Base-by-base conservation (phyloP, 2,113 vertebrate genomes). In the Rhagologus leucostigma region DNA sequence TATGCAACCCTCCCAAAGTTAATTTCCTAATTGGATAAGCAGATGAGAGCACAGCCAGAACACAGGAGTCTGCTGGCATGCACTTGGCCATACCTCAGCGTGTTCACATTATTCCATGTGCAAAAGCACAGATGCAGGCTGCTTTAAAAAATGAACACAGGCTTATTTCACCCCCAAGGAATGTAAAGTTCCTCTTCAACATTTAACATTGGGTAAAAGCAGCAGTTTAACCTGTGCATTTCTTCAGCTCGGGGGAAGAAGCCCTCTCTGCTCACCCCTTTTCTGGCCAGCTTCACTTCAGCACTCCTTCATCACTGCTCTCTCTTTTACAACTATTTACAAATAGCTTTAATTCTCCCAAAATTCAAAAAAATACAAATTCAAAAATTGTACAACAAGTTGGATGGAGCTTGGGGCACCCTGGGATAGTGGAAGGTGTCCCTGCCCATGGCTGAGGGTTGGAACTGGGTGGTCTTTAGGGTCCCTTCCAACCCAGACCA, bases 21-120 rank as follows among this genome's bases (percentile, higher is more conserved):
- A 50, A 95, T 82, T 86, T 90, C 78, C 65, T 88, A 93, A 93
- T 29, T 75, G 76, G 79, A 90, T 89, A 84, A 89, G 93, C 90
- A 93, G 95, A 70, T 3, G 46, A 75, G 77, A 75, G 79, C 73
- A 56, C 73, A 75, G 22, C 44, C 83, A 60, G 85, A 23, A 35
- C 62, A 71, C 64, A 41, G 42, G 47, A 94, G 79, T 70, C 85
- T 93, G 78, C 92, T 88, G 91, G 74, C 67, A 23, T 2, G 19
- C 42, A 33, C 68, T 69, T 59, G 52, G 49, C 57, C 73, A 0
- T 50, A 84, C 60, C 75, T 64, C 76, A 84, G 60, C 80, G 35
- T 2, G 56, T 64, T 87, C 88, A 89, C 75, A 52, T 70, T 57
- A 83, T 53, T 85, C 81, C 78, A 78, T 24, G 74, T 30, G 46